Percentiles rank a stretch among this genome's conserved stretches.
Evolutionary conservation across 2,888 invertebrate genomes (phyloP).

Genomic region (Urechis unicinctus): DNA sequence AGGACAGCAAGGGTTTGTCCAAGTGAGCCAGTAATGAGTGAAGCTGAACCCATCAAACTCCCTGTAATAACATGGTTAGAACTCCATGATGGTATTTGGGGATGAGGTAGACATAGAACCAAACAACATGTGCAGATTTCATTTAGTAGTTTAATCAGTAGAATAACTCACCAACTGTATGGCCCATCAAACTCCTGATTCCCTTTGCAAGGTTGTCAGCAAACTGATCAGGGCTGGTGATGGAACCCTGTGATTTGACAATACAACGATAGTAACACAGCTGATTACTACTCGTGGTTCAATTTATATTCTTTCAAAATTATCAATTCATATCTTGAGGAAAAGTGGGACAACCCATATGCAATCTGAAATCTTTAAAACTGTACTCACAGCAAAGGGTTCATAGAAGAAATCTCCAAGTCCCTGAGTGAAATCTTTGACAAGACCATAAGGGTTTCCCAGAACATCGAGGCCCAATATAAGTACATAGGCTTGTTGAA

Average conservation of each 20-base stretch:
- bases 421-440: slow-evolving; percentile 60
- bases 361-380: background rate
- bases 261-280: background rate
- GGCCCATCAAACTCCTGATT: slow-evolving; percentile 53
- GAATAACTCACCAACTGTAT: slow-evolving; percentile 47
- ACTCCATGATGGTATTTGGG: background rate
- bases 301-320: background rate
- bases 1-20: slow-evolving; percentile 52
- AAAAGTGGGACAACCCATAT: background rate
- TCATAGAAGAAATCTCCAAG: slow-evolving; percentile 62
- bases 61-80: slow-evolving; percentile 25
- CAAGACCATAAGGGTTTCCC: slow-evolving; percentile 69
- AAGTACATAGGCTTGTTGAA: slow-evolving; percentile 75
- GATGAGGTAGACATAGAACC: too few species aligned
- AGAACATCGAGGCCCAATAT: slow-evolving; percentile 72
- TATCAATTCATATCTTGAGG: background rate
- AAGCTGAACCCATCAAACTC: slow-evolving; percentile 49
- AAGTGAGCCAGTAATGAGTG: slow-evolving; percentile 52
- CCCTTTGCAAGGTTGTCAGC: slow-evolving; percentile 52
- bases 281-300: too few species aligned
- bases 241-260: slow-evolving; percentile 41
- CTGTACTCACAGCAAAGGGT: slow-evolving; percentile 56
- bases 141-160: too few species aligned
- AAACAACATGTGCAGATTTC: too few species aligned
- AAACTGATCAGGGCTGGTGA: slow-evolving; percentile 54